These are phyloP conservation scores for Tichodroma muraria DNA, from an alignment of 2,113 vertebrate species.

Conservation along the genomic window DNA sequence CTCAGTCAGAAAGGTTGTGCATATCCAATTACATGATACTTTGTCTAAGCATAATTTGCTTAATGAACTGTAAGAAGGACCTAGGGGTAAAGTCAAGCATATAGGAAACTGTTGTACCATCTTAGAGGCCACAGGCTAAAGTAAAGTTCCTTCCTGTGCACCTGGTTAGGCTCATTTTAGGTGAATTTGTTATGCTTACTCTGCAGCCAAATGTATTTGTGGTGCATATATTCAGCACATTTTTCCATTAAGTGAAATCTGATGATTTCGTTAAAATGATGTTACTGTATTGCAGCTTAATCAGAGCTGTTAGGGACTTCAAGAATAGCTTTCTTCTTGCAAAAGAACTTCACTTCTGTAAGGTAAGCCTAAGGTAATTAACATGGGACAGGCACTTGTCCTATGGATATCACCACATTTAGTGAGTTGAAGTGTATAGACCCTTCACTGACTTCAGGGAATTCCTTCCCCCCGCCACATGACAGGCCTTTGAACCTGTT, in stretches of 20 bases:
- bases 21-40: not conserved
- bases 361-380: not conserved
- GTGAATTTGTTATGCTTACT: not conserved
- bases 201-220: not conserved
- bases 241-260: not conserved
- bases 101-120: not conserved
- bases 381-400: accelerated
- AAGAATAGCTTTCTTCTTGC: not conserved
- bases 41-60: not conserved
- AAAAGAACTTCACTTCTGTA: not conserved
- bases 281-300: not conserved
- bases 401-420: not conserved
- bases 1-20: not conserved
- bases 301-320: not conserved
- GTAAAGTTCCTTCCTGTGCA: not conserved
- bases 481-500: not conserved
- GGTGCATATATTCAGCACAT: not conserved
- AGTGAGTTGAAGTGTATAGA: not conserved
- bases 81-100: not conserved
- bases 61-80: not conserved
- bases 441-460: not conserved
- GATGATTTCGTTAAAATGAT: not conserved
- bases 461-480: not conserved
- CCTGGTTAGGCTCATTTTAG: not conserved
- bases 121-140: not conserved